Base-by-base conservation (phyloP, 2,888 invertebrate genomes). In the Deilephila porcellus region DNA sequence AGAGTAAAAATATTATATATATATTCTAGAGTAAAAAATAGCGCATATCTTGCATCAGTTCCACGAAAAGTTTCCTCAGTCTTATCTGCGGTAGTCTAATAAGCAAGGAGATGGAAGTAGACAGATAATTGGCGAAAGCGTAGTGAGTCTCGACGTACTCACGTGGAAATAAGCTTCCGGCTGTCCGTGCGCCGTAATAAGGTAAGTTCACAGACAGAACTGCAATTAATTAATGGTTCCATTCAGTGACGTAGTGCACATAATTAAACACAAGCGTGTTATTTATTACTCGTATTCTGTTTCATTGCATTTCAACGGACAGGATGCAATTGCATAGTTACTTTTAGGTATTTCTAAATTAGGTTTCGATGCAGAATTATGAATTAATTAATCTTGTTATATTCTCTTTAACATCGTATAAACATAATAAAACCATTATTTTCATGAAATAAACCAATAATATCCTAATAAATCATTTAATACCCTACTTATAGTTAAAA, bases 41-140 rank as follows among this genome's bases (percentile, higher is more conserved):
- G 56, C 62, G 32, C 29, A 62, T 29, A 62, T 62, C 70, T 62
- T 74, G 77, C 77, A 79, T 75, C 77, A 78, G 79, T 80, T 81
- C 73, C 77, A 76, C 80, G 78, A 81, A 82, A 82, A 80, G 80
- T 79, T 84, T 82, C 81, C 76, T 80, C 80, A 79, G 79, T 83
- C 77, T 77, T 82, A 80, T 79, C 78, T 79, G 72, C 75, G 77
- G 80, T 73, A 77, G 77, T 76, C 76, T 81, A 81, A 78, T 79
- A 80, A 80, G 75, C 77, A 76, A 76, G 74, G 70, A 72, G 74
- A 77, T 76, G 79, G 78, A 82, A 82, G 81, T 79, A 80, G 80
- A 75, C 76, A 81, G 76, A 84, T 89, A 90, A 90, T 90, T 88
- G 88, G 86, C 85, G 85, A 80, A 80, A 83, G 80, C 83, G 79